Evolutionary conservation across 1,140 invertebrate species (phyloP).

Genomic region (Calliopsis andreniformis): DNA sequence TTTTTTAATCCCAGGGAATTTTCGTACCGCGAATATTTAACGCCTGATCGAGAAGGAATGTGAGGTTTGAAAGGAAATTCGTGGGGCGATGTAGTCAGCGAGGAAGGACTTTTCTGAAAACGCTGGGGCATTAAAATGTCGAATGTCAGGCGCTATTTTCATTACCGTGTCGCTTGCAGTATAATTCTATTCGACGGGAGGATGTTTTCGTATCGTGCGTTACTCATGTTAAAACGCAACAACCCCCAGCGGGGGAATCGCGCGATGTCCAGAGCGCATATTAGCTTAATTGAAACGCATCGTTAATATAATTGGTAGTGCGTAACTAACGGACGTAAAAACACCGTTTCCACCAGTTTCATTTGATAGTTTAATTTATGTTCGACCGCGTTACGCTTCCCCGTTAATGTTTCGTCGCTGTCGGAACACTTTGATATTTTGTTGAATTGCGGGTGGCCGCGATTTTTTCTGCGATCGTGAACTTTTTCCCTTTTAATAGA

Average conservation of each 20-base stretch:
- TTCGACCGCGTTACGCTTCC: neutral
- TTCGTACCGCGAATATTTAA: too few species aligned
- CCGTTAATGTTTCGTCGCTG: neutral
- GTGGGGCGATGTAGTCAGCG: neutral
- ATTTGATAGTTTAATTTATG: conserved; percentile 62
- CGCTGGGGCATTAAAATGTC: neutral
- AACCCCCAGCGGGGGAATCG: neutral
- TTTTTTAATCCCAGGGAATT: too few species aligned
- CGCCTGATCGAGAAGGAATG: too few species aligned
- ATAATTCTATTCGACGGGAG: conserved; percentile 26
- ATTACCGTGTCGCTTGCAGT: neutral
- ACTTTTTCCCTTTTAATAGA: too few species aligned
- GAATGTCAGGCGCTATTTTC: conserved; percentile 1
- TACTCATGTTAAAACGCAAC: conserved; percentile 9
- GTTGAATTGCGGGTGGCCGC: neutral
- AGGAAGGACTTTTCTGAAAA: neutral
- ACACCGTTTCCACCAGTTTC: conserved; percentile 38
- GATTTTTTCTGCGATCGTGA: too few species aligned
- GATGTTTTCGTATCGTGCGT: conserved; percentile 11
- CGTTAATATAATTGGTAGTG: conserved; percentile 62
- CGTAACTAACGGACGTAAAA: conserved; percentile 60
- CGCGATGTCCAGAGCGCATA: conserved; percentile 40
- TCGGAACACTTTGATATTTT: neutral
- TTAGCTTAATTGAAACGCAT: conserved; percentile 65
- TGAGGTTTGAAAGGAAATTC: too few species aligned